Percentiles rank a stretch among this genome's conserved stretches.
These are phyloP conservation scores for Sminthurides bifidus DNA, from an alignment of 1,140 invertebrate genomes.

Conservation along the genomic window DNA sequence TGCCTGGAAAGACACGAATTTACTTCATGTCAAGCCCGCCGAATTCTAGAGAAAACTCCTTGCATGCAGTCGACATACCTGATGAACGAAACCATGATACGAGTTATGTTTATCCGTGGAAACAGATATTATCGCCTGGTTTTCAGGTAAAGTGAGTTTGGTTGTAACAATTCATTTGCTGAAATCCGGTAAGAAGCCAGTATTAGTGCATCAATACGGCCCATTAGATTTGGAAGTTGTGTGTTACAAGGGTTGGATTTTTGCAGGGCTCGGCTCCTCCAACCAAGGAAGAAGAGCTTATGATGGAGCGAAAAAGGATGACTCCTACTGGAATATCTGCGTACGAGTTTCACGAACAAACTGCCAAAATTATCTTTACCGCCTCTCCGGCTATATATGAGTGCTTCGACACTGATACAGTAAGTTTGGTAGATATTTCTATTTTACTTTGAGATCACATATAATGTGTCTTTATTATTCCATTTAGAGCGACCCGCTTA, in stretches of 20 bases:
- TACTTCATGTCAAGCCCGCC: slow-evolving; percentile 78
- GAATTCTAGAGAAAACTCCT: slow-evolving; percentile 74
- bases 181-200: too few species aligned
- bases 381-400: slow-evolving; percentile 72
- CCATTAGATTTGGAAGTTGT: too few species aligned
- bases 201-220: too few species aligned
- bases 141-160: slow-evolving; percentile 22
- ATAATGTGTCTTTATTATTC: slow-evolving; percentile 12
- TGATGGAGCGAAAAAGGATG: slow-evolving; percentile 79
- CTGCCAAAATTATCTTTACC: slow-evolving; percentile 79
- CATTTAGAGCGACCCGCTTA: slow-evolving; percentile 54
- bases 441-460: too few species aligned
- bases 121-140: slow-evolving; percentile 20
- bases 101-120: slow-evolving; percentile 11
- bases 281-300: slow-evolving; percentile 74
- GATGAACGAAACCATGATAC: slow-evolving; percentile 21
- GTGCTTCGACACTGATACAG: slow-evolving; percentile 49
- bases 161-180: too few species aligned
- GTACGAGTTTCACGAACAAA: slow-evolving; percentile 69
- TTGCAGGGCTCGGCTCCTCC: slow-evolving; percentile 25
- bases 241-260: too few species aligned
- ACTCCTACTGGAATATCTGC: slow-evolving; percentile 87
- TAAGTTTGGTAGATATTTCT: not conserved
- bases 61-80: slow-evolving; percentile 68
- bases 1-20: slow-evolving; percentile 58